phyloP scores from a whole-genome alignment of 2,113 vertebrate genomes.

The Xenopus borealis region DNA sequence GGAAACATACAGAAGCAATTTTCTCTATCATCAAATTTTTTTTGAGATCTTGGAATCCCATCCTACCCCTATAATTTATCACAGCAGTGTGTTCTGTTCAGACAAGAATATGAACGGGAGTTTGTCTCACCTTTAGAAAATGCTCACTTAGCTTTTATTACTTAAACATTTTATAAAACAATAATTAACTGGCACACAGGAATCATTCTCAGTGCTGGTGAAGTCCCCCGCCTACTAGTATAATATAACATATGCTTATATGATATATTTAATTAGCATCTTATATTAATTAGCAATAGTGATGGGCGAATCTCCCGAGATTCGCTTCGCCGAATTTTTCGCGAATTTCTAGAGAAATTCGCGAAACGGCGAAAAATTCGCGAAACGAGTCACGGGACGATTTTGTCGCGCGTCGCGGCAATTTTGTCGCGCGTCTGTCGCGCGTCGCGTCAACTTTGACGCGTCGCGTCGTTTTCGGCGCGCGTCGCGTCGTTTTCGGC shows the following conservation, averaged over 20 bases:
- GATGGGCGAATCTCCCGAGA: no score
- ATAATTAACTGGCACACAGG: slow-evolving; percentile 30
- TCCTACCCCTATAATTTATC: no score
- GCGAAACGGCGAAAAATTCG: no score
- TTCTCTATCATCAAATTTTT: neutral
- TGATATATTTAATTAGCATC: slow-evolving; percentile 28
- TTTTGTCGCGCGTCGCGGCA: no score
- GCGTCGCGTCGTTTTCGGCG: no score
- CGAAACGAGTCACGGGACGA: no score
- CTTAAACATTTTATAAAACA: slow-evolving; percentile 43
- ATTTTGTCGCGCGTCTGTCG: no score
- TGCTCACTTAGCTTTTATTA: slow-evolving; percentile 37
- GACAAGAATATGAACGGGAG: slow-evolving; percentile 18
- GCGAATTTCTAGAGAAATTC: no score
- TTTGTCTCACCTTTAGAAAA: slow-evolving; percentile 33
- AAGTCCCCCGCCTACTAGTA: slow-evolving; percentile 25
- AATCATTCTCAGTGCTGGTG: slow-evolving; percentile 27
- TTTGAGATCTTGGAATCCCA: no score
- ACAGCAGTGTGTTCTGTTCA: neutral
- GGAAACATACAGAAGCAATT: neutral
- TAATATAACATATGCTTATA: slow-evolving; percentile 37
- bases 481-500: no score
- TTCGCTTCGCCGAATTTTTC: no score
- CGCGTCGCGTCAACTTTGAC: no score
- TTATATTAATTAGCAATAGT: slow-evolving; percentile 34